Base-by-base conservation (phyloP, 2,113 vertebrate species). In the Myotis brandtii region DNA sequence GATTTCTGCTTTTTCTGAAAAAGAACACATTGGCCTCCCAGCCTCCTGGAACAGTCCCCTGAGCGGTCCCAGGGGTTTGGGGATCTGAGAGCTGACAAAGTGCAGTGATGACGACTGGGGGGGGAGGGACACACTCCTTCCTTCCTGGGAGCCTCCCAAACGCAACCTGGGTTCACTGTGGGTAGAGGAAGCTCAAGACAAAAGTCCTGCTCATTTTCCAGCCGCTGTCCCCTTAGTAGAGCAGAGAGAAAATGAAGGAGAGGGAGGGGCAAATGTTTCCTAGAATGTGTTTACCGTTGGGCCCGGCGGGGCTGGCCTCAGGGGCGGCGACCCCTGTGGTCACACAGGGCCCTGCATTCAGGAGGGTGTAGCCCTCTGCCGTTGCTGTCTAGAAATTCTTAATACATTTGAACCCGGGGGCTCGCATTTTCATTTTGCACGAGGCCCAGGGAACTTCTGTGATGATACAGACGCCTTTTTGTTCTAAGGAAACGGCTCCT, bases 171-270 rank as follows among this genome's bases (percentile, higher is more conserved):
- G 40, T 23, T n/a, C 14, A 46, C 9, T 12, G 62, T 56, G 52
- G 54, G 56, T 11, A 13, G 72, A 59, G 52, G 81, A 95, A 90
- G 40, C 5, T 52, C 85, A 82, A 64, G 18, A 20, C 32, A 18
- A 56, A n/a, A 76, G 18, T 23, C 86, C 54, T 69, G 30, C 20
- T 89, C 27, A 54, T 76, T 87, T 93, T 50, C 25, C 54, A 54
- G 48, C 80, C 48, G 46, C 40, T 73, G 37, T 82, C 79, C 14
- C 43, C 76, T 95, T 85, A 50, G 59, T 52, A 95, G 89, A 81
- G 20, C 9, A 14, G 82, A 84, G 34, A 73, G 5, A 69, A 86
- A n/a, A 75, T 17, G 18, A 83, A 72, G 18, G 25, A n/a, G 69
- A 90, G 43, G 6, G 75, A 52, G 0, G 20, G 30, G 34, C 43